Evolutionary conservation across 1,140 invertebrate species (phyloP), one percentile per base, ranked within the genome.

Genomic region (Dinoponera quadriceps): DNA sequence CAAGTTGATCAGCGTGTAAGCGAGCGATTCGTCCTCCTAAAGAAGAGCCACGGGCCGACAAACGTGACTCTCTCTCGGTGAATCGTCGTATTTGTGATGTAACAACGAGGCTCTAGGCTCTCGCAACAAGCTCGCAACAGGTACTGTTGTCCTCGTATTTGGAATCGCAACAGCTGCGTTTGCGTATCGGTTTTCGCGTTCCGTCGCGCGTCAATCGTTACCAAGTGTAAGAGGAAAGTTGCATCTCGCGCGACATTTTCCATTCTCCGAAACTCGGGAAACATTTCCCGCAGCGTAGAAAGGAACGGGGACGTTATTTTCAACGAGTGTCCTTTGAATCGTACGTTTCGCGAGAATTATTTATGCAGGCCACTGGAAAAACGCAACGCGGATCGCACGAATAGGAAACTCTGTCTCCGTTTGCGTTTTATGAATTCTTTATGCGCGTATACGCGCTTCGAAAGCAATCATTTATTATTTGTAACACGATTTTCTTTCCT

Each of bases 1-100:
- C 91, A 99, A 99, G 94, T 96, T 99, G 81, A 96, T 99, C 88
- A 92, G 90, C 86, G 84, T 93, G 62, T 94, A 88, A 77, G 54
- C 57, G 68, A 59, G n/a, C 38, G 38, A 33, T 63, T 29, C 20
- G 57, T 16, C 20, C 18, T n/a, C n/a, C 48, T 68, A 27, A 80
- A 57, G 75, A 71, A 80, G 75, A 80, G 13, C 57, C 25, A 48
- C 65, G 54, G 33, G 33, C 38, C 51, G 44, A 44, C 51, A 59
- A 71, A 33, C 22, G 65, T 71, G 55, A 68, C 38, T 80, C 29
- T 22, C 22, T 80, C n/a, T n/a, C n/a, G n/a, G 65, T 80, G 65
- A 80, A 71, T 57, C 22, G 33, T 80, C 75, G 75, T 80, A 80
- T 71, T 80, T 80, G 75, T 80, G 75, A 80, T 80, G 51, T 80